phyloP scores from a whole-genome alignment of 1,140 invertebrate species.

The Zaprionus ghesquierei region DNA sequence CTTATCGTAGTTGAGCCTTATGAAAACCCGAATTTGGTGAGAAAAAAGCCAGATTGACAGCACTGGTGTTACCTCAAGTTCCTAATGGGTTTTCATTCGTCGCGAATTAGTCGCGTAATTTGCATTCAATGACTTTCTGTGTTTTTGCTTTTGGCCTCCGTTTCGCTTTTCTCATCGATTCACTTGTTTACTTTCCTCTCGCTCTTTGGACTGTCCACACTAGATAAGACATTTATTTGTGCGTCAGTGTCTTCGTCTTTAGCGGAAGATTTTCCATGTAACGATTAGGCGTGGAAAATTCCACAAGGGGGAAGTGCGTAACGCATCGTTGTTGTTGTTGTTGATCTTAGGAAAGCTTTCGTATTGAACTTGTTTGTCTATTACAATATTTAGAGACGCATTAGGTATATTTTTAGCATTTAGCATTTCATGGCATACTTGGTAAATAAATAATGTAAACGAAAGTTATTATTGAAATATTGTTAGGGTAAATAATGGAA shows the following conservation, averaged over 20 bases:
- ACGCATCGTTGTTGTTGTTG: background rate
- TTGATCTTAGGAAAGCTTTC: background rate
- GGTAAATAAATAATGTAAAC: background rate
- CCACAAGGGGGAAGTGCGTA: conserved; percentile 26
- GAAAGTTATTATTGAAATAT: background rate
- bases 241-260: background rate
- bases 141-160: background rate
- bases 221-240: conserved; percentile 36
- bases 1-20: no score
- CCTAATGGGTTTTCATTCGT: background rate
- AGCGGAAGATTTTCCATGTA: conserved; percentile 58
- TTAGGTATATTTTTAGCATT: background rate
- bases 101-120: background rate
- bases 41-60: no score
- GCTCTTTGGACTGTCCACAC: background rate
- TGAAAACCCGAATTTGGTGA: no score
- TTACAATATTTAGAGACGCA: background rate
- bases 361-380: conserved; percentile 1
- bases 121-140: background rate
- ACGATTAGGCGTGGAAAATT: conserved; percentile 57
- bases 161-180: background rate
- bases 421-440: background rate
- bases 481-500: no score
- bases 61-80: no score
- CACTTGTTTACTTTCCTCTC: background rate